phyloP scores from a whole-genome alignment of 2,797 vertebrate species.

The Rhinophrynus dorsalis region DNA sequence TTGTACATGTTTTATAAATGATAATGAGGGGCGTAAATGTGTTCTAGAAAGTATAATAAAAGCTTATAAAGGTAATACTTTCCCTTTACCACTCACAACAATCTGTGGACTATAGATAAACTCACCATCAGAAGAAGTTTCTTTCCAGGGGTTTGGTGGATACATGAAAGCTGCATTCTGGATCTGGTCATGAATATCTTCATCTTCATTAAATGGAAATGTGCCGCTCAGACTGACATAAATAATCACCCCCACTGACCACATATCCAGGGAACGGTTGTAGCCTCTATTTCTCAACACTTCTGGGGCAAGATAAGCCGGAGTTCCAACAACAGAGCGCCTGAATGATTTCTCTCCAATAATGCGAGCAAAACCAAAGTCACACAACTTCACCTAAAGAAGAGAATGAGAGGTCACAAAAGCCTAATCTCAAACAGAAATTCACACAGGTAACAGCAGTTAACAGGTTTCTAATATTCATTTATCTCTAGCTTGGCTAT shows the following conservation, averaged over 20 bases:
- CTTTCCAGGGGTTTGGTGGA: constrained; percentile 95
- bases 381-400: constrained; percentile 90
- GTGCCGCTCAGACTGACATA: constrained; percentile 96
- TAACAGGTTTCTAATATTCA: too few species aligned
- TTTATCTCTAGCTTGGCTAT: too few species aligned
- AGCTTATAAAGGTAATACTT: too few species aligned
- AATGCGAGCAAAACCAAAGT: constrained; percentile 95
- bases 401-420: not conserved
- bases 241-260: constrained; percentile 96
- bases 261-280: constrained; percentile 96
- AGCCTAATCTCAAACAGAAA: too few species aligned
- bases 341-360: constrained; percentile 96
- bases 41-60: too few species aligned
- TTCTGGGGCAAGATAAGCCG: constrained; percentile 93
- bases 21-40: too few species aligned
- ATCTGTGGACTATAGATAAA: not conserved
- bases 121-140: constrained; percentile 88
- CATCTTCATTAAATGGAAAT: constrained; percentile 96
- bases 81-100: too few species aligned
- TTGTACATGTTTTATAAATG: too few species aligned
- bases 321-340: constrained; percentile 93
- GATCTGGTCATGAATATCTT: constrained; percentile 97
- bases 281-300: constrained; percentile 95
- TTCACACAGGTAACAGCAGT: too few species aligned
- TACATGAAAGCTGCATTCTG: constrained; percentile 98